Evolutionary conservation across 2,113 vertebrate genomes (phyloP), one percentile per base, ranked within the genome.

Genomic region (Indicator maculatus): DNA sequence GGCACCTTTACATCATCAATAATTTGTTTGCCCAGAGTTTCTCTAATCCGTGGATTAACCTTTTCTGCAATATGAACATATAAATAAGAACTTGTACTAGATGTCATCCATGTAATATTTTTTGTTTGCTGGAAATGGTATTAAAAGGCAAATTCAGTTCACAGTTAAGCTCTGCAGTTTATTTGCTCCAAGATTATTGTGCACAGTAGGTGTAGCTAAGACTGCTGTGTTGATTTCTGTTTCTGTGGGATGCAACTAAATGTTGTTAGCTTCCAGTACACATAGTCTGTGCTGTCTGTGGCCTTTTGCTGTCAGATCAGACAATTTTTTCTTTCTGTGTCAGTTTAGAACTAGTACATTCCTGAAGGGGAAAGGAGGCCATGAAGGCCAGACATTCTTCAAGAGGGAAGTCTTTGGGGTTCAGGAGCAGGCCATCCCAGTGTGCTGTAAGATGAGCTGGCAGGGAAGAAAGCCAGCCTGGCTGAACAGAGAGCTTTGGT

Each of bases 121-220:
- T 93, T 92, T 91, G 81, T 89, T 91, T 87, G 84, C 83, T 94
- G 84, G 93, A 92, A 94, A 55, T 63, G 66, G 74, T 79, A 93
- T 95, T 96, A 95, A 85, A 93, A 94, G 94, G 89, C 91, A 78
- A 95, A 45, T 52, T 89, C 55, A 84, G 93, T 93, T 96, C 93
- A 91, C 71, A 92, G 89, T 79, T 90, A 92, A 96, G 77, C 74
- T 72, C 55, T 85, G 63, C 74, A 59, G 50, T 66, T 67, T 85
- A 50, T 50, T 90, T 89, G 76, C 16, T 92, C 63, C 66, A 33
- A 85, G 95, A 86, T 82, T 82, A 93, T 58, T 79, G 56, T 83
- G 33, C 83, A 12, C 18, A 14, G 8, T 16, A 16, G 6, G 36
- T 31, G 61, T 52, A 33, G 63, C 3, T 94, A 59, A 83, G 70